Percentiles rank a stretch among this genome's conserved stretches.
Conservation (phyloP, 1,140 invertebrate species). For the Orchesella cincta region DNA sequence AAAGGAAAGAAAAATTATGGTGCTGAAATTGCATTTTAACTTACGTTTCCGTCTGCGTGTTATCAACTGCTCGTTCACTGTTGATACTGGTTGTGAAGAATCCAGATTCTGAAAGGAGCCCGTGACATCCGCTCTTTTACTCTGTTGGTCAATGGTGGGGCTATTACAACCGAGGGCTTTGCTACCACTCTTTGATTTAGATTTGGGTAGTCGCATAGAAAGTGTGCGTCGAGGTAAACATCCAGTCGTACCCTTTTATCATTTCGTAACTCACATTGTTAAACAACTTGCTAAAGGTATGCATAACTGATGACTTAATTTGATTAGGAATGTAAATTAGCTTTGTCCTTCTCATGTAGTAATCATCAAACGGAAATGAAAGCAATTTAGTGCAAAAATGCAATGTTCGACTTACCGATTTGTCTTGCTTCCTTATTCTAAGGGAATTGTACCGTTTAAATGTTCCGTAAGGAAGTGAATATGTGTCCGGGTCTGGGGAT, state of each 20-base stretch:
- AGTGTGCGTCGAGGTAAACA: conserved; percentile 19
- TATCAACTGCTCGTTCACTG: conserved; percentile 11
- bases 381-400: no score
- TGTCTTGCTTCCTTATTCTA: conserved; percentile 7
- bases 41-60: conserved; percentile 21
- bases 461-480: conserved; percentile 22
- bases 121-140: conserved; percentile 1
- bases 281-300: background rate
- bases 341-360: background rate
- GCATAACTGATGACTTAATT: conserved; percentile 6
- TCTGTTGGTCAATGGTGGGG: background rate
- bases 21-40: background rate
- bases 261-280: background rate
- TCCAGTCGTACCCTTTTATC: conserved; percentile 3
- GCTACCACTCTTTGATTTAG: background rate
- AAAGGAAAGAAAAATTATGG: background rate
- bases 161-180: background rate
- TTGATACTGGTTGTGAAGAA: background rate
- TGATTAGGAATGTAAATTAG: conserved; percentile 3
- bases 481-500: conserved; percentile 9
- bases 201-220: conserved; percentile 12
- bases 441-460: conserved; percentile 12
- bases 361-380: background rate
- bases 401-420: background rate
- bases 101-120: conserved; percentile 24